phyloP scores from a whole-genome alignment of 2,113 vertebrate species.

The Hoplias malabaricus region DNA sequence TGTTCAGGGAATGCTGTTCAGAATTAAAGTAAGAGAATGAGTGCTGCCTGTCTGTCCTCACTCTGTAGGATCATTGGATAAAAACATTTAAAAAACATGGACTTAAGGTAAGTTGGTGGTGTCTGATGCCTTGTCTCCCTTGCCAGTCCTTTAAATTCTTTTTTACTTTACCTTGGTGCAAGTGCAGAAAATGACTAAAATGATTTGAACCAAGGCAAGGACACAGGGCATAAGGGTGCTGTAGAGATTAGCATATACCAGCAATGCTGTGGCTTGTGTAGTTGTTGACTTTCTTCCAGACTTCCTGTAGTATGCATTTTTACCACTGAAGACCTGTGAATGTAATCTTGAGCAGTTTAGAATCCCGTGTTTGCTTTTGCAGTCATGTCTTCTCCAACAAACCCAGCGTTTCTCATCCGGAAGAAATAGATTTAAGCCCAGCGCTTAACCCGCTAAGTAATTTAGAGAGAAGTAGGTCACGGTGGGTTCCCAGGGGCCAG shows the following conservation, averaged over 20 bases:
- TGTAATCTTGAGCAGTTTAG: background rate
- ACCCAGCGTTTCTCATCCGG: background rate
- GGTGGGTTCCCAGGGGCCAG: background rate
- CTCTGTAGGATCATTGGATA: slow-evolving; percentile 78
- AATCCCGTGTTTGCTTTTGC: background rate
- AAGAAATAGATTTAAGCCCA: background rate
- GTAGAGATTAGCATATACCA: background rate
- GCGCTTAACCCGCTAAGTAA: background rate
- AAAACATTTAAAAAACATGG: slow-evolving; percentile 75
- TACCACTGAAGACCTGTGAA: background rate
- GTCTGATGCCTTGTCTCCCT: slow-evolving; percentile 32
- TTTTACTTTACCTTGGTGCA: background rate
- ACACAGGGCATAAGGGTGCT: background rate
- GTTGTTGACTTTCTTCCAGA: background rate
- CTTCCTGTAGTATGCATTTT: background rate
- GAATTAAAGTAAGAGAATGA: slow-evolving; percentile 5
- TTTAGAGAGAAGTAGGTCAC: slow-evolving; percentile 18
- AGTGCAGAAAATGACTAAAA: background rate
- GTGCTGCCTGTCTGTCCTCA: slow-evolving; percentile 38
- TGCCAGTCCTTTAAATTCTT: background rate
- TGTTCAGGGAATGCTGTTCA: background rate
- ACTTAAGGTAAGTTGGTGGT: slow-evolving; percentile 73
- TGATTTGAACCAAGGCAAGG: background rate
- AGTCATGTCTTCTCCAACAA: background rate
- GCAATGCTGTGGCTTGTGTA: background rate